Conservation (phyloP, 2,888 invertebrate species). For the Epinotia bilunana region DNA sequence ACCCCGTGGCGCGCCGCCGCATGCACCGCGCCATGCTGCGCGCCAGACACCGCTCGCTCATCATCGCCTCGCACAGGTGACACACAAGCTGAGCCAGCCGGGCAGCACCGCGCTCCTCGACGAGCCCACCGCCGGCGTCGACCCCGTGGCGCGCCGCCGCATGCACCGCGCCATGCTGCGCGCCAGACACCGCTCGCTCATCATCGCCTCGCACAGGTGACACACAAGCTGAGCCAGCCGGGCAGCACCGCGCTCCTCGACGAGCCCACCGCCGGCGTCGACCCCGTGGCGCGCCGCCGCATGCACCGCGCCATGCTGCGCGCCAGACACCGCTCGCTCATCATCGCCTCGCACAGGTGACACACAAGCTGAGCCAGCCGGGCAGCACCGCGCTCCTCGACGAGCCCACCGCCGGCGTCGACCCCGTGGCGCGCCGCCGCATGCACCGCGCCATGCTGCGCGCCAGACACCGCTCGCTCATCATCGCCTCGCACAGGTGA, state of each 20-base stretch:
- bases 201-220: constrained; percentile 88
- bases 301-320: constrained; percentile 57
- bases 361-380: neutral
- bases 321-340: constrained; percentile 69
- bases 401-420: constrained; percentile 79
- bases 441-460: constrained; percentile 80
- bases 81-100: constrained; percentile 46
- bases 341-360: constrained; percentile 64
- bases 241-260: neutral
- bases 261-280: constrained; percentile 74
- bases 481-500: constrained; percentile 28
- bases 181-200: constrained; percentile 78
- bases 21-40: constrained; percentile 85
- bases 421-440: constrained; percentile 82
- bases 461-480: neutral
- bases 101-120: constrained; percentile 87
- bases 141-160: constrained; percentile 86
- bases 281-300: constrained; percentile 89
- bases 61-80: constrained; percentile 88
- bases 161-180: constrained; percentile 79
- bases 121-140: constrained; percentile 89
- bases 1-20: constrained; percentile 86
- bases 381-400: constrained; percentile 74
- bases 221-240: no score
- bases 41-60: constrained; percentile 83